Base-by-base conservation (phyloP, 92 coral and sea anemone genomes). In the Desmophyllum pertusum region DNA sequence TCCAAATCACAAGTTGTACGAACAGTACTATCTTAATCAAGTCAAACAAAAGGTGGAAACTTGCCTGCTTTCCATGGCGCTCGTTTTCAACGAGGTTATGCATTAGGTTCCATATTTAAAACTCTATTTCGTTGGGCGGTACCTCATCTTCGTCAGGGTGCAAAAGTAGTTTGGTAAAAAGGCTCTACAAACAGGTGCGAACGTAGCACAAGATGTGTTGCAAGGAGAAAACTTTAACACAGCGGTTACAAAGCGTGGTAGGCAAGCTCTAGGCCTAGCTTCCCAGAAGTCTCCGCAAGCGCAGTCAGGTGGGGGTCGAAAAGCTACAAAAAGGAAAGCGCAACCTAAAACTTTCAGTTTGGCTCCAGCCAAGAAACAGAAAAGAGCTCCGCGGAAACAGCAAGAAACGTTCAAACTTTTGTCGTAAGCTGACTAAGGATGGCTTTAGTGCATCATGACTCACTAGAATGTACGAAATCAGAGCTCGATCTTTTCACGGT, bases 401-500 rank as follows among this genome's bases (percentile, higher is more conserved):
- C 25, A 40, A 85, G 73, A 70, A 78, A 25, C 78, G 38, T 78
- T 83, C 84, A n/a, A n/a, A 3, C 70, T 78, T 66, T 40, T 55
- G 17, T 17, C 35, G 61, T 57, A 45, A 72, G n/a, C n/a, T n/a
- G n/a, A n/a, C n/a, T n/a, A n/a, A n/a, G n/a, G 30, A 80, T 80
- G 92, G 83, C 85, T 29, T 71, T 79, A 4, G 48, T 77, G 33
- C 90, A 81, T 43, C 68, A 70, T 35, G 81, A 72, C 9, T 87
- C 89, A 41, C 76, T 78, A 73, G 91, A 84, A 31, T 86, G 90
- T 59, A 73, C 48, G 45, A 62, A 87, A 55, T 79, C 70, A 31
- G 90, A 86, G 76, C 90, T 90, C 18, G 87, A 81, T 41, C 66
- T 90, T 8, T 90, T 90, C 73, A 62, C 81, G 2, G 80, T 86